Conservation (phyloP, 2,888 invertebrate genomes). For the Antitype chi region DNA sequence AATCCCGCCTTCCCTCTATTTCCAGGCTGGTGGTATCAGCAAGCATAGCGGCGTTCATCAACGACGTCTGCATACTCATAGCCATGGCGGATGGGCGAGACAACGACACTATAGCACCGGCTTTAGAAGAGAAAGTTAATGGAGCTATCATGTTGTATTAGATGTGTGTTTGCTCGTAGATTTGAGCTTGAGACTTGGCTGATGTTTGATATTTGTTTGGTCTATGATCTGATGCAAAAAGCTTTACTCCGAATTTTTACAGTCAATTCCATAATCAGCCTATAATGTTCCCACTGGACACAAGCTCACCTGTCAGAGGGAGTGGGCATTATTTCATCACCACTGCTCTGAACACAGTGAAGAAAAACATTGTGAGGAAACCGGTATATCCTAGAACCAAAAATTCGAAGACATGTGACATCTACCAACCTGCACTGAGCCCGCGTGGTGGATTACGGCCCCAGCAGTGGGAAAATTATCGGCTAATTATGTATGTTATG, state of each 20-base stretch:
- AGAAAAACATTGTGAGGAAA: too few relatives aligned
- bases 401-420: too few relatives aligned
- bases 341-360: too few relatives aligned
- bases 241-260: not conserved
- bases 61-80: conserved; percentile 93
- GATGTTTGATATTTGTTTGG: not conserved
- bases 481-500: too few relatives aligned
- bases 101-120: conserved; percentile 92
- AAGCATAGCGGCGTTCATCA: conserved; percentile 92
- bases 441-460: too few relatives aligned
- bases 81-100: conserved; percentile 93
- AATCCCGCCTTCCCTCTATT: conserved; percentile 28
- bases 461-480: too few relatives aligned
- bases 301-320: too few relatives aligned
- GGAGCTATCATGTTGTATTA: conserved; percentile 96
- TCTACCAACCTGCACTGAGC: too few relatives aligned
- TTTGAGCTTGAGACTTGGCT: not conserved
- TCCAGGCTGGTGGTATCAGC: conserved; percentile 94
- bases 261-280: too few relatives aligned
- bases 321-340: too few relatives aligned
- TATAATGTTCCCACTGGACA: too few relatives aligned
- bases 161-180: not conserved
- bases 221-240: not conserved
- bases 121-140: conserved; percentile 94
- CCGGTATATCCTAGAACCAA: too few relatives aligned